phyloP scores from a whole-genome alignment of 2,113 vertebrate genomes.

The Taurulus bubalis region DNA sequence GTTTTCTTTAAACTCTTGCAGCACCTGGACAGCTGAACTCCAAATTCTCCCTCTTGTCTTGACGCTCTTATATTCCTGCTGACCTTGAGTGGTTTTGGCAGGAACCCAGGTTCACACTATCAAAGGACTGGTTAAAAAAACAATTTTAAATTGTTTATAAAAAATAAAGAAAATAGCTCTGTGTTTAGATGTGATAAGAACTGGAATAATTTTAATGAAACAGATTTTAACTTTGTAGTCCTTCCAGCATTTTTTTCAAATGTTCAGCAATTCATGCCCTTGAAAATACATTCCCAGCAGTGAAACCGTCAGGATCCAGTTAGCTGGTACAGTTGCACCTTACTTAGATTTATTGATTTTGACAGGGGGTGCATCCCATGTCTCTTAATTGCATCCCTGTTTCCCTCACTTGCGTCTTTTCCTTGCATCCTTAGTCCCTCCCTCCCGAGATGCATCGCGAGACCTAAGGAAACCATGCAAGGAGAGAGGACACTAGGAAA shows the following conservation, averaged over 20 bases:
- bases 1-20: neutral
- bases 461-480: too few relatives aligned
- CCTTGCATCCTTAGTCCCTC: too few relatives aligned
- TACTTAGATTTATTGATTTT: conserved; percentile 64
- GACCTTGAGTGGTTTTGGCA: neutral
- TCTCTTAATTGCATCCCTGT: too few relatives aligned
- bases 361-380: neutral
- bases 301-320: conserved; percentile 59
- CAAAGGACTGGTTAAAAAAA: too few relatives aligned
- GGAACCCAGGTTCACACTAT: too few relatives aligned
- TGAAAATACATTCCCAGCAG: conserved; percentile 33
- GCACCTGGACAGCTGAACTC: conserved; percentile 12
- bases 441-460: too few relatives aligned
- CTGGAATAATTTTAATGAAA: conserved; percentile 17
- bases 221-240: conserved; percentile 22
- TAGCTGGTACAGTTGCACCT: conserved; percentile 42
- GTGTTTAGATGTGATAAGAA: neutral
- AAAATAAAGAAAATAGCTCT: neutral
- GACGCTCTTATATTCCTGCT: neutral
- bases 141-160: neutral
- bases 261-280: conserved; percentile 26
- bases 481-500: too few relatives aligned
- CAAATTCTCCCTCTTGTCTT: neutral
- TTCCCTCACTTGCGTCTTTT: too few relatives aligned
- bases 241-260: conserved; percentile 21